phyloP scores from a whole-genome alignment of 2,797 vertebrate species.

The Sebastes diploproa region DNA sequence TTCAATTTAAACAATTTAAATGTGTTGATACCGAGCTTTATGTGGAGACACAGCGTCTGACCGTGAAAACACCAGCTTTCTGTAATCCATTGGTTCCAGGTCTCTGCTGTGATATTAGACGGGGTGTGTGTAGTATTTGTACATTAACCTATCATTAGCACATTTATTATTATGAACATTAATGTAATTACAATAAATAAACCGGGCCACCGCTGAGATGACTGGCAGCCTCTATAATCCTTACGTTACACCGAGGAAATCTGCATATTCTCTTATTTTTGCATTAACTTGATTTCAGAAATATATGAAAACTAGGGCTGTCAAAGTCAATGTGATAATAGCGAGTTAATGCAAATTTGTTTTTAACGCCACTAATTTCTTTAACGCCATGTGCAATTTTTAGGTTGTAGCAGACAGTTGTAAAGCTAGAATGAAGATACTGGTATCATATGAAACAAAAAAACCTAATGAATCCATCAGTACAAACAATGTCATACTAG shows the following conservation, averaged over 20 bases:
- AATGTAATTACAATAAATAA: constrained; percentile 19
- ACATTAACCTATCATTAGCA: constrained; percentile 13
- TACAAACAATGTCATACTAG: too few species aligned
- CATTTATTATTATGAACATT: constrained; percentile 21
- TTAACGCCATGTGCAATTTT: too few species aligned
- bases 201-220: neutral
- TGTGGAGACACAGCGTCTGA: neutral
- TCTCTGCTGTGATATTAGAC: neutral
- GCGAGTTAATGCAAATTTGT: too few species aligned
- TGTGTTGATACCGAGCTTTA: neutral
- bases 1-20: constrained; percentile 28
- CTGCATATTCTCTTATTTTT: neutral
- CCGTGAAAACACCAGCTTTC: constrained; percentile 9
- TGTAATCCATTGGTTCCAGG: neutral
- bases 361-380: too few species aligned
- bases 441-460: too few species aligned
- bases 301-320: neutral
- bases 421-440: too few species aligned
- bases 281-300: neutral
- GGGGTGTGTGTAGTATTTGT: neutral
- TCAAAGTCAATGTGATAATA: too few species aligned
- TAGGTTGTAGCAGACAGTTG: too few species aligned
- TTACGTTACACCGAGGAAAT: neutral
- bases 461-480: too few species aligned
- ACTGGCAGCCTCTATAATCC: neutral